A percentile compares a stretch with the other conserved stretches of the same genome.
Conservation (phyloP, 1,140 invertebrate species). For the Thaumatotibia leucotreta region DNA sequence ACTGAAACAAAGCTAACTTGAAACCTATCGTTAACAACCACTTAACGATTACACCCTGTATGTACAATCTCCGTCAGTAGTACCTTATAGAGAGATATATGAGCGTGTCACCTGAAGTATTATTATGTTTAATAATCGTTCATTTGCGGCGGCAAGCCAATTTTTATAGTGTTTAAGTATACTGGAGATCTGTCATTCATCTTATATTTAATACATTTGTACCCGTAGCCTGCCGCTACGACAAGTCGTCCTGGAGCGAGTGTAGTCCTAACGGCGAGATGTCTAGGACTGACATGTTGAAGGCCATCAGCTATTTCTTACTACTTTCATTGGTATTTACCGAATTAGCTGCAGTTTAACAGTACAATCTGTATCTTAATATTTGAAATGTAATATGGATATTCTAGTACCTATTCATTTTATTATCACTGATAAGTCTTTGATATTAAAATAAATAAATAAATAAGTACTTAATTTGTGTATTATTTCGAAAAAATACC, state of each 20-base stretch:
- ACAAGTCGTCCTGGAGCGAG: constrained; percentile 85
- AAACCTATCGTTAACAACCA: no score
- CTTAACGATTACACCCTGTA: no score
- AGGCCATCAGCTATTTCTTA: constrained; percentile 71
- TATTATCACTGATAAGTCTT: constrained; percentile 54
- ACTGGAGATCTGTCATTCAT: neutral
- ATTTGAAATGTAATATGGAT: constrained; percentile 35
- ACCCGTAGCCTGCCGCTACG: constrained; percentile 83
- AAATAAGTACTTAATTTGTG: constrained; percentile 50
- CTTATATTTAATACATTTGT: neutral
- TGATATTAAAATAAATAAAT: constrained; percentile 61
- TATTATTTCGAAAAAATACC: constrained; percentile 7
- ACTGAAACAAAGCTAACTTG: no score
- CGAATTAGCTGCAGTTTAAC: constrained; percentile 43
- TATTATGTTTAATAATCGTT: no score
- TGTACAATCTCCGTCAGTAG: no score
- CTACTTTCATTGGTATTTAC: constrained; percentile 30
- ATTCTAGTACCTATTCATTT: constrained; percentile 39
- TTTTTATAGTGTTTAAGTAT: no score
- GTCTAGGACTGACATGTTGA: constrained; percentile 83
- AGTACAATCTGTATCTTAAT: constrained; percentile 45
- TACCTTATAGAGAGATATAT: no score
- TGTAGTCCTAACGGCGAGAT: constrained; percentile 83
- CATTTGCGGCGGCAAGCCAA: no score
- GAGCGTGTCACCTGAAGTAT: no score